phyloP scores from a whole-genome alignment of 1,140 invertebrate genomes.

The Lamellibrachia luymesi region DNA sequence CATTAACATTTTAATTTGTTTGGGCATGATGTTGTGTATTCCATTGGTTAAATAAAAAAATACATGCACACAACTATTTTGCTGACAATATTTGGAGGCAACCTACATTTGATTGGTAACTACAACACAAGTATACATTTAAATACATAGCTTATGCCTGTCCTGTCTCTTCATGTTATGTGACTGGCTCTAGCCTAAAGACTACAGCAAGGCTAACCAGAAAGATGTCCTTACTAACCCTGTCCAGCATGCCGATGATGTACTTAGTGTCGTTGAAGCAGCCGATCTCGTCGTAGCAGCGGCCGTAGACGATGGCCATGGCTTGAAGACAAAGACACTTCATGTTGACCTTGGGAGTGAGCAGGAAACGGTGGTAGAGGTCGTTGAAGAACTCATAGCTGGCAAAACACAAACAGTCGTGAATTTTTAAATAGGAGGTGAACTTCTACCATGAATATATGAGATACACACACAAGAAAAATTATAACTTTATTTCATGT shows the following conservation, averaged over 20 bases:
- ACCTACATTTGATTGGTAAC: too few species aligned
- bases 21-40: too few species aligned
- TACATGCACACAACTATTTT: too few species aligned
- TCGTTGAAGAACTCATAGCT: constrained; percentile 96
- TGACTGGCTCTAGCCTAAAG: background rate
- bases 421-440: background rate
- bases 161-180: background rate
- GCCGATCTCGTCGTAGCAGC: constrained; percentile 95
- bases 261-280: constrained; percentile 96
- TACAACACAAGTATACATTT: too few species aligned
- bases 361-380: constrained; percentile 93
- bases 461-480: too few species aligned
- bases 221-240: constrained; percentile 61
- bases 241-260: constrained; percentile 91
- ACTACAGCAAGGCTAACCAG: background rate
- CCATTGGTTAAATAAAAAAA: too few species aligned
- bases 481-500: too few species aligned
- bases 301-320: constrained; percentile 94
- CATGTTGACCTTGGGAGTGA: constrained; percentile 88
- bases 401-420: constrained; percentile 24
- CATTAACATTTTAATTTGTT: too few species aligned
- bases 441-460: too few species aligned
- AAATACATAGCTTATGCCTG: too few species aligned
- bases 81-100: too few species aligned
- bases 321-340: constrained; percentile 94